Conservation (phyloP, 2,888 invertebrate species). For the Acrobasis repandana region DNA sequence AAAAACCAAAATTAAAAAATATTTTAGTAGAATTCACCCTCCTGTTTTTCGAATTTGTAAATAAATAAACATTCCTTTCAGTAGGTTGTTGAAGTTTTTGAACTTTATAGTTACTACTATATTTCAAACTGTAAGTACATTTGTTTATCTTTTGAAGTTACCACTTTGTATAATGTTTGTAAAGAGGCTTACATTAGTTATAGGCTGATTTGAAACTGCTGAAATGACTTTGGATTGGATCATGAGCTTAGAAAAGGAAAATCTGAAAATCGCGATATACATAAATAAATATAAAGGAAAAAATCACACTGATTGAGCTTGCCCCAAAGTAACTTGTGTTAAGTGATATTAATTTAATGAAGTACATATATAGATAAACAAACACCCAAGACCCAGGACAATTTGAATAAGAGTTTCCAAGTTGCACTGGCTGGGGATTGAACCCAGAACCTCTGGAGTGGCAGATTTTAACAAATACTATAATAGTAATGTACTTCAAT, state of each 20-base stretch:
- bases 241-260: constrained; percentile 29
- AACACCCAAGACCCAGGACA: too few relatives aligned
- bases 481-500: too few relatives aligned
- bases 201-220: constrained; percentile 39
- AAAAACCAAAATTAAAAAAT: constrained; percentile 9
- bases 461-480: too few relatives aligned
- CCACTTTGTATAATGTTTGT: constrained; percentile 59
- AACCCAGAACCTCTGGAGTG: too few relatives aligned
- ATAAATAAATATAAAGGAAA: background rate
- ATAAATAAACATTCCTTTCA: constrained; percentile 70
- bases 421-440: too few relatives aligned
- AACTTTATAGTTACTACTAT: constrained; percentile 56
- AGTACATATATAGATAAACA: too few relatives aligned
- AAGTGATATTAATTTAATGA: too few relatives aligned
- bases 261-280: background rate
- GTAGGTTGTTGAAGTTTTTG: constrained; percentile 63
- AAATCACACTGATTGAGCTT: too few relatives aligned
- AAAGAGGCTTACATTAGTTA: constrained; percentile 62
- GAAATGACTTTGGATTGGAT: constrained; percentile 20
- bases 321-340: too few relatives aligned
- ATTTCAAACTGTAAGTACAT: constrained; percentile 50
- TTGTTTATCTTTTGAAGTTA: constrained; percentile 62
- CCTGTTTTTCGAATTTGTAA: constrained; percentile 47
- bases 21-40: background rate
- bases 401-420: too few relatives aligned